Percentiles rank a stretch among this genome's conserved stretches.
phyloP scores from a whole-genome alignment of 2,888 invertebrate species.

The Drosophila hamatofila region DNA sequence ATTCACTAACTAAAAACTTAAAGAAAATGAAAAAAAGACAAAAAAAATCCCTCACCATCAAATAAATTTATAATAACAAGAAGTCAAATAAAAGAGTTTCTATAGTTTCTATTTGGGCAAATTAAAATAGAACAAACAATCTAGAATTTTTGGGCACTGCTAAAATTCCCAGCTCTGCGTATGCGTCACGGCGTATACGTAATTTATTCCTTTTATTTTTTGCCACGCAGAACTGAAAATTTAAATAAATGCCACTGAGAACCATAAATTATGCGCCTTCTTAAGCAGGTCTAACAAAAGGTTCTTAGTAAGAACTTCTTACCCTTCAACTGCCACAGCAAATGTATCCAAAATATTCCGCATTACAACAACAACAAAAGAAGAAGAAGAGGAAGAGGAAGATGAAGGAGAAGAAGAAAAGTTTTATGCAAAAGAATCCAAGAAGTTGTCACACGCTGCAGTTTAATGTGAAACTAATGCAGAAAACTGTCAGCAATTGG shows the following conservation, averaged over 20 bases:
- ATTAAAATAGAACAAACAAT: background rate
- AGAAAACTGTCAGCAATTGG: constrained; percentile 23
- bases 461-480: constrained; percentile 60
- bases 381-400: background rate
- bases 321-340: constrained; percentile 15
- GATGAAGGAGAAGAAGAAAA: constrained; percentile 9
- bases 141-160: background rate
- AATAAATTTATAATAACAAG: too few species aligned
- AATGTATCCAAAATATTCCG: constrained; percentile 55
- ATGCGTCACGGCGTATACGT: constrained; percentile 21
- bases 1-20: too few species aligned
- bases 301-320: too few species aligned
- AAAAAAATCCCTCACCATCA: too few species aligned
- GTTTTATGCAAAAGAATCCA: constrained; percentile 26
- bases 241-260: constrained; percentile 16
- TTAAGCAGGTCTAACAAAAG: constrained; percentile 30
- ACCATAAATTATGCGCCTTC: constrained; percentile 49
- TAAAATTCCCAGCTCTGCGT: constrained; percentile 6
- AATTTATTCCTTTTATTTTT: background rate
- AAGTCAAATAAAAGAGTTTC: too few species aligned
- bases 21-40: too few species aligned
- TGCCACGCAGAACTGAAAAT: constrained; percentile 20
- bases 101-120: too few species aligned
- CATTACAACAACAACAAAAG: constrained; percentile 9
- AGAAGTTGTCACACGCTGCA: constrained; percentile 53